Conservation (phyloP, 2,113 vertebrate genomes). For the Poicephalus meyeri region DNA sequence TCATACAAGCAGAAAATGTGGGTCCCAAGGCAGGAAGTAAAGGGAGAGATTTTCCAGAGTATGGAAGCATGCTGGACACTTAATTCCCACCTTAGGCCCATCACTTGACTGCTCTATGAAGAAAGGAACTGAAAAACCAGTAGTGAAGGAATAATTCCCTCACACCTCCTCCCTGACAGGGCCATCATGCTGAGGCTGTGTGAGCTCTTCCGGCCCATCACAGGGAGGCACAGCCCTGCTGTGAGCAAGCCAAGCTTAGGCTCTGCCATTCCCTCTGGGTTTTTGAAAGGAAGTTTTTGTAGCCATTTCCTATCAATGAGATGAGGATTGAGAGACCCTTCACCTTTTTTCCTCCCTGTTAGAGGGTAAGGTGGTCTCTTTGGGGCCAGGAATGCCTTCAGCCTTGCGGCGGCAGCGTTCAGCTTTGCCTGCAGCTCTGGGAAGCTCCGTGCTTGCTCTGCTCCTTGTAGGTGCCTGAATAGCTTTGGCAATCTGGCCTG, state of each 20-base stretch:
- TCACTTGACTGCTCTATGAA: background rate
- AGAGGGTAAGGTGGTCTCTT: background rate
- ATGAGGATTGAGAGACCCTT: background rate
- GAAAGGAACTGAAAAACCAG: background rate
- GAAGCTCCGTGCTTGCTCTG: background rate
- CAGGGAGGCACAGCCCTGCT: background rate
- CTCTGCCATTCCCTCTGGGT: background rate
- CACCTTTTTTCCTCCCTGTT: background rate
- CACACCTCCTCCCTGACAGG: background rate
- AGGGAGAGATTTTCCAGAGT: background rate
- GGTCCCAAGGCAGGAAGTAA: background rate
- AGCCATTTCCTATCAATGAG: background rate
- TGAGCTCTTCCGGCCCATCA: background rate
- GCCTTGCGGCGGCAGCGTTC: slow-evolving; percentile 57
- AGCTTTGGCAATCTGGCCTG: background rate
- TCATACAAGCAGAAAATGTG: background rate
- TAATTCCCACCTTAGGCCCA: background rate
- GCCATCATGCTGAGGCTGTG: background rate
- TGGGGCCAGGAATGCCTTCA: background rate
- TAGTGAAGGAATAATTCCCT: background rate
- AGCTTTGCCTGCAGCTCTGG: background rate
- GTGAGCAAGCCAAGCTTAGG: background rate
- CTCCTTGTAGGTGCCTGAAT: background rate
- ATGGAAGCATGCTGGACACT: background rate
- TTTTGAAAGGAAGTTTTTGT: background rate